Evolutionary conservation across 1,140 invertebrate species (phyloP).

Genomic region (Heliothis virescens): DNA sequence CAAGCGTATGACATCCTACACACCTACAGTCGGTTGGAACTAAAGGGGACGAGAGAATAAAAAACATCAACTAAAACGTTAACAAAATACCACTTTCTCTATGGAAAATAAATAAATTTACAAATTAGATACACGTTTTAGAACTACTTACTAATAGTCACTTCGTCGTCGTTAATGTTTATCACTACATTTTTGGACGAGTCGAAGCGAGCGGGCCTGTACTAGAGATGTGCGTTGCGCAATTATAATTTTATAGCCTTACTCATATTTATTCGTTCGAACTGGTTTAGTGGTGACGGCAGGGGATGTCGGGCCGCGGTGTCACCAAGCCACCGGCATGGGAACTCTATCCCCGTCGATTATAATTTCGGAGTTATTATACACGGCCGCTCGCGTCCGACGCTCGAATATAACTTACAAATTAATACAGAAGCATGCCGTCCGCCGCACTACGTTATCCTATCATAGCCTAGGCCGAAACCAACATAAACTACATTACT

Average conservation of each 20-base stretch:
- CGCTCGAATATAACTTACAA: constrained; percentile 64
- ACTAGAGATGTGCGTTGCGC: constrained; percentile 44
- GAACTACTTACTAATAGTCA: constrained; percentile 82
- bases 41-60: constrained; percentile 79
- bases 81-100: constrained; percentile 86
- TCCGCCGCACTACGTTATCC: constrained; percentile 76
- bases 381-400: constrained; percentile 65
- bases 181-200: constrained; percentile 75
- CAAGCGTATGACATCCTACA: constrained; percentile 84
- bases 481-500: constrained; percentile 84
- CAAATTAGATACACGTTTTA: constrained; percentile 85
- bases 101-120: constrained; percentile 86
- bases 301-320: constrained; percentile 10
- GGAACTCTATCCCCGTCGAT: constrained; percentile 29
- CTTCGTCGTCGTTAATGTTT: constrained; percentile 74
- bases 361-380: constrained; percentile 44
- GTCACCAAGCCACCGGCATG: constrained; percentile 32
- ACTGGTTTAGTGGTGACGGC: constrained; percentile 49
- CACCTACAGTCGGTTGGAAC: constrained; percentile 83
- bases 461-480: constrained; percentile 83
- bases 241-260: constrained; percentile 48
- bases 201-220: constrained; percentile 63
- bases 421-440: constrained; percentile 76
- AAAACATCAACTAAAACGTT: constrained; percentile 86
- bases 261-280: constrained; percentile 38